Percentiles rank a stretch among this genome's conserved stretches.
These are phyloP conservation scores for Prionailurus bengalensis DNA, from an alignment of 2,113 vertebrate genomes.

Conservation along the genomic window DNA sequence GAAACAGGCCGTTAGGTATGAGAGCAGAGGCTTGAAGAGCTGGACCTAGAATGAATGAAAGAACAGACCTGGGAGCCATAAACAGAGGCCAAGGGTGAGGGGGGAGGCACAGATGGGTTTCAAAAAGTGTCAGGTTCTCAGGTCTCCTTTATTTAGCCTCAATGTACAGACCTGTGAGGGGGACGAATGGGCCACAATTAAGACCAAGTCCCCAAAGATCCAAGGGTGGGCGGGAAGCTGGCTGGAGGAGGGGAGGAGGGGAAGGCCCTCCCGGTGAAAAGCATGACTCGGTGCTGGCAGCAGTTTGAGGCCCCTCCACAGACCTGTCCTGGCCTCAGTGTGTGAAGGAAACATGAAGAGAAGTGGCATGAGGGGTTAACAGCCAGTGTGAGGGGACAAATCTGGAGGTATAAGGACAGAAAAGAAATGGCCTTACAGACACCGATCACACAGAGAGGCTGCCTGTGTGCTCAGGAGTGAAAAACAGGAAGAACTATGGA, in stretches of 20 bases:
- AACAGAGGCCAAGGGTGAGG: background rate
- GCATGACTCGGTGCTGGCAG: background rate
- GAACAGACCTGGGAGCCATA: background rate
- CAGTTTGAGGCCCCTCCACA: background rate
- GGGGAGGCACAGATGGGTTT: background rate
- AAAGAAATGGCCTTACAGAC: background rate
- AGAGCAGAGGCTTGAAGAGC: background rate
- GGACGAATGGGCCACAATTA: background rate
- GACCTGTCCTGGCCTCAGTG: background rate
- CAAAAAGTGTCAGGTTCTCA: background rate
- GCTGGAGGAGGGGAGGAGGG: background rate
- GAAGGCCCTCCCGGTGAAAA: background rate
- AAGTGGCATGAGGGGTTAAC: rapidly evolving
- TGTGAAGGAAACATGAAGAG: background rate
- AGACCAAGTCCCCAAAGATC: background rate
- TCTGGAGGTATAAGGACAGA: background rate
- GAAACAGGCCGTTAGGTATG: no score
- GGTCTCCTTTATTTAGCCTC: no score
- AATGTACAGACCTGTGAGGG: background rate
- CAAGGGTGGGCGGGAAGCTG: background rate
- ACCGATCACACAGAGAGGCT: background rate
- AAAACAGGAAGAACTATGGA: background rate
- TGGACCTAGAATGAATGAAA: background rate
- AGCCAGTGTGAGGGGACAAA: background rate
- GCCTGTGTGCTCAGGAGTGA: background rate